phyloP scores from a whole-genome alignment of 2,113 vertebrate genomes.

The Mionectes macconnelli region DNA sequence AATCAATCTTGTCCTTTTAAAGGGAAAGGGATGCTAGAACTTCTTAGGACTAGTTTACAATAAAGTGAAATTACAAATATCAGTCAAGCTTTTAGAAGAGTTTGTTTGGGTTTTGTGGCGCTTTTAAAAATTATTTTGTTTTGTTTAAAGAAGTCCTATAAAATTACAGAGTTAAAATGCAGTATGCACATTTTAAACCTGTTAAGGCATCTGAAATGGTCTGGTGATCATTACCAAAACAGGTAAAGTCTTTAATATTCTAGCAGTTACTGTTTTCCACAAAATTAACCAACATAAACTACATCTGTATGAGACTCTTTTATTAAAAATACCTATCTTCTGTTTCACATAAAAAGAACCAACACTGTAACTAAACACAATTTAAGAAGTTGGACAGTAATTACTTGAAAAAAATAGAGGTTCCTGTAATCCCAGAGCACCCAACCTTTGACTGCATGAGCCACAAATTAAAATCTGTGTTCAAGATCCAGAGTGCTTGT shows the following conservation, averaged over 20 bases:
- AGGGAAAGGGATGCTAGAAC: background rate
- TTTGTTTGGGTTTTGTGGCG: background rate
- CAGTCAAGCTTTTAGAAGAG: background rate
- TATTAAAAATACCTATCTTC: constrained; percentile 67
- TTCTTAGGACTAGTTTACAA: background rate
- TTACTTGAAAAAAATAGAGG: background rate
- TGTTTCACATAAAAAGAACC: constrained; percentile 56
- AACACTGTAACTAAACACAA: constrained; percentile 4
- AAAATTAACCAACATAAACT: background rate
- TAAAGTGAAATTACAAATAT: background rate
- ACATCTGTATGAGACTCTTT: constrained; percentile 18
- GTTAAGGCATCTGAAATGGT: background rate
- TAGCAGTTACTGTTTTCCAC: background rate
- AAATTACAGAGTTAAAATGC: background rate
- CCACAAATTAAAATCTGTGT: background rate
- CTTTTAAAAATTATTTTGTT: background rate
- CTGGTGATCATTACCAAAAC: background rate
- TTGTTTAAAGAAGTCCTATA: background rate
- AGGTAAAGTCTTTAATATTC: background rate
- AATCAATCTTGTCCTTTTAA: background rate
- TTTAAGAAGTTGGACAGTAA: constrained; percentile 1
- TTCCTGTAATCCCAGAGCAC: background rate
- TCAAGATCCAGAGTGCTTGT: background rate
- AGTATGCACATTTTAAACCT: background rate
- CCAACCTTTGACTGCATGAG: background rate